A percentile compares a stretch with the other conserved stretches of the same genome.
phyloP scores from a whole-genome alignment of 2,888 invertebrate genomes.

The Prosopocoilus inquinatus region DNA sequence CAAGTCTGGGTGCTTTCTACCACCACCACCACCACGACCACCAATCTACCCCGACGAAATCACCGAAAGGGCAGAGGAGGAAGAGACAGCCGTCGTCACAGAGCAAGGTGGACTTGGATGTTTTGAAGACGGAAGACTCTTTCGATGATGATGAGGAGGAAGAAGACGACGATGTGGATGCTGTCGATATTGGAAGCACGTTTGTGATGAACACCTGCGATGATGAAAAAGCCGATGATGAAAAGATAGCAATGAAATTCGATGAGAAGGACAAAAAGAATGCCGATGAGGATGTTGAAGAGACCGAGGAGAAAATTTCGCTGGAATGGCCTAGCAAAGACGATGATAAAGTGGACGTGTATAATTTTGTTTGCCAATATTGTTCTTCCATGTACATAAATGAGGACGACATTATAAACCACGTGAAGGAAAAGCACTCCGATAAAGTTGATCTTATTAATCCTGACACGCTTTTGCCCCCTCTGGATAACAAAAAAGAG shows the following conservation, averaged over 20 bases:
- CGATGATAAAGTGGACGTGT: constrained; percentile 14
- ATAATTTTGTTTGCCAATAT: constrained; percentile 36
- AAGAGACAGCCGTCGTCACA: constrained; percentile 10
- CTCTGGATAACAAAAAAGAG: constrained; percentile 23
- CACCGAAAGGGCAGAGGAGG: constrained; percentile 14
- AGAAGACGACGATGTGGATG: neutral
- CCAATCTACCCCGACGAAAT: neutral
- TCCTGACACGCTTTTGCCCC: constrained; percentile 2
- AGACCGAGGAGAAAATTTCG: constrained; percentile 8
- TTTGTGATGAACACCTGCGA: neutral
- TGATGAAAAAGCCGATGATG: neutral
- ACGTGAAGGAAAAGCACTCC: constrained; percentile 36
- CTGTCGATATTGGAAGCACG: neutral
- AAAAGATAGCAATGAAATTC: neutral
- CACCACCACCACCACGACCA: neutral
- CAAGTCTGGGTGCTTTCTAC: constrained; percentile 40
- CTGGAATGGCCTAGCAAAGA: constrained; percentile 2
- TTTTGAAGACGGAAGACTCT: neutral
- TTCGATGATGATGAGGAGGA: neutral
- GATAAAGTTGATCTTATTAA: constrained; percentile 18
- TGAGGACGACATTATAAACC: constrained; percentile 37
- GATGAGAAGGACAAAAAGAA: neutral
- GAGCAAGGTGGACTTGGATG: neutral
- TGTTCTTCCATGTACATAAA: constrained; percentile 37
- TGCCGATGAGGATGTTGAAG: constrained; percentile 4